These are phyloP conservation scores for Mixornis gularis DNA, from an alignment of 2,113 vertebrate species.

Conservation along the genomic window DNA sequence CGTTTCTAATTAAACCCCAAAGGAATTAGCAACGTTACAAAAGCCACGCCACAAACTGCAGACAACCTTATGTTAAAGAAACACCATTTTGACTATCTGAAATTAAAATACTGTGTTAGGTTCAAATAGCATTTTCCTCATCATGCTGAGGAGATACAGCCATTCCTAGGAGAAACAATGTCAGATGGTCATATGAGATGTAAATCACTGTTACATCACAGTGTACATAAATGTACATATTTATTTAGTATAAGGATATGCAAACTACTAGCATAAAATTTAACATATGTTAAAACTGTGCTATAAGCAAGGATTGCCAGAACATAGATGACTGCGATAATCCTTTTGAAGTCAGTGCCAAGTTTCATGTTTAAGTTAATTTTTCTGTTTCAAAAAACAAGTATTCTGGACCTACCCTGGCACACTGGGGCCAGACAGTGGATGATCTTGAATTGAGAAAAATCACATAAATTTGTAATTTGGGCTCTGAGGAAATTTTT, in stretches of 20 bases:
- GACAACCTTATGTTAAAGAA: neutral
- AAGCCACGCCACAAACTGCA: neutral
- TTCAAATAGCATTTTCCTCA: neutral
- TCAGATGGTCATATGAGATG: neutral
- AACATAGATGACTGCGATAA: neutral
- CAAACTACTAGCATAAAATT: neutral
- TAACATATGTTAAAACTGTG: neutral
- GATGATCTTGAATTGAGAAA: neutral
- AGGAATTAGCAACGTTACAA: neutral
- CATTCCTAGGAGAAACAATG: neutral
- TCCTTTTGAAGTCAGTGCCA: neutral
- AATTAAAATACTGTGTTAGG: neutral
- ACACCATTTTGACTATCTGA: neutral
- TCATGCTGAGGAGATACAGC: neutral
- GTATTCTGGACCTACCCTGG: neutral
- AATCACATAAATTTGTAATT: neutral
- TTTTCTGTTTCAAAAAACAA: neutral
- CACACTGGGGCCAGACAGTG: neutral
- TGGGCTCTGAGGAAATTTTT: neutral
- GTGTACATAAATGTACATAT: neutral
- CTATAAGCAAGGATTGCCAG: neutral
- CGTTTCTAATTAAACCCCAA: constrained; percentile 47
- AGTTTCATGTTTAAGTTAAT: neutral
- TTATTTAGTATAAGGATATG: neutral
- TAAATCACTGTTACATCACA: neutral